Evolutionary conservation across 2,113 vertebrate genomes (phyloP).

Genomic region (Mungos mungo): DNA sequence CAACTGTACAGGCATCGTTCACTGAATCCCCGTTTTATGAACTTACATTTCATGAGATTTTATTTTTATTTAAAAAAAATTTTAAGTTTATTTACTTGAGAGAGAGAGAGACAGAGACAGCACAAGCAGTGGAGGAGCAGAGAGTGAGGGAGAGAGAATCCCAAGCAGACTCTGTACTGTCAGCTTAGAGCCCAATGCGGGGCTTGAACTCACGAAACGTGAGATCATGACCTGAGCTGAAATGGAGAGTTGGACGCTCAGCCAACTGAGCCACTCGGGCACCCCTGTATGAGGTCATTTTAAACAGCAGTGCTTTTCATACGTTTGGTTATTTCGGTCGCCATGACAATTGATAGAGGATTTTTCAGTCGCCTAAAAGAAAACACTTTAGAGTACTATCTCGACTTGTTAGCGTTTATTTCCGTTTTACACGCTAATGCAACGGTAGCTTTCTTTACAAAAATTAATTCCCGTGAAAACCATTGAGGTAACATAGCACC

Average conservation of each 20-base stretch:
- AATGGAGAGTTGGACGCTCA: no score
- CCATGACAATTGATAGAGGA: not conserved
- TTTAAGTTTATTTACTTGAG: no score
- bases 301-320: not conserved
- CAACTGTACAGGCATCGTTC: not conserved
- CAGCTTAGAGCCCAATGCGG: no score
- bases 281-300: not conserved
- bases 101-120: no score
- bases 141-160: no score
- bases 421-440: not conserved
- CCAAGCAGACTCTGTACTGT: no score
- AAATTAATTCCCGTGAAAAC: conserved; percentile 44
- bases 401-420: not conserved
- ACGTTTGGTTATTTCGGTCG: not conserved
- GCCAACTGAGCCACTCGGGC: no score
- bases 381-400: not conserved
- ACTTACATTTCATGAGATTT: not conserved
- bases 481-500: conserved; percentile 61
- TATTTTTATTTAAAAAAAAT: no score
- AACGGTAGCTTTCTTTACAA: no score
- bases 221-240: no score
- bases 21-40: not conserved
- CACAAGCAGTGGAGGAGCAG: no score
- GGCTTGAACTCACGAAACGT: no score
- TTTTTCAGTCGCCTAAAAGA: not conserved